phyloP scores from a whole-genome alignment of 2,797 vertebrate species.

The Peromyscus melanophrys region DNA sequence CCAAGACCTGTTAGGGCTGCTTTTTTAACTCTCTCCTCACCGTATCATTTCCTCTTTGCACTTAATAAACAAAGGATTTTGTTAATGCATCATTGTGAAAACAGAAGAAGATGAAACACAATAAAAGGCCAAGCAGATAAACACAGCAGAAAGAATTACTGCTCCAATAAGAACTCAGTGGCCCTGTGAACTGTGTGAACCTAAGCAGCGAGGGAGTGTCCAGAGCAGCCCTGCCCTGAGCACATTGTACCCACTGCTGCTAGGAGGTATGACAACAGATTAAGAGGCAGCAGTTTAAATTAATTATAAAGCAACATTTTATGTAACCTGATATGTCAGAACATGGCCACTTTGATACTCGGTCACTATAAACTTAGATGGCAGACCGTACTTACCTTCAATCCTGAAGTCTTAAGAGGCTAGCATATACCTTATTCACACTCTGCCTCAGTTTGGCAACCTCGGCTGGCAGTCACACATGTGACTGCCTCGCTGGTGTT shows the following conservation, averaged over 20 bases:
- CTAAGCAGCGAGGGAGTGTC: too few relatives aligned
- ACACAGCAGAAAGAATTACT: rapidly evolving
- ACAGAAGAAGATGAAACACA: not conserved
- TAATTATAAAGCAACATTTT: not conserved
- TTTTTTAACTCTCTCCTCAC: not conserved
- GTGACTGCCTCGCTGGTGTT: rapidly evolving
- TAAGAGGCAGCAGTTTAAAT: not conserved
- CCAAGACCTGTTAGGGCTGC: not conserved
- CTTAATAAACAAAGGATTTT: not conserved
- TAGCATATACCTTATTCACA: rapidly evolving
- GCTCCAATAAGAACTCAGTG: too few relatives aligned
- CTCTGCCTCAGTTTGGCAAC: rapidly evolving
- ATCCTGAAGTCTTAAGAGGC: rapidly evolving
- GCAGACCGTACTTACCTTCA: not conserved
- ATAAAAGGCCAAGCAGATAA: not conserved
- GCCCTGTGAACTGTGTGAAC: too few relatives aligned
- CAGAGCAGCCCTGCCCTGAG: too few relatives aligned
- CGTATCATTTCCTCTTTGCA: not conserved
- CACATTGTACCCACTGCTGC: not conserved
- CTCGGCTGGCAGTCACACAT: rapidly evolving
- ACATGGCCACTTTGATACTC: rapidly evolving
- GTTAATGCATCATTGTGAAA: not conserved
- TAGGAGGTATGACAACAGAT: not conserved
- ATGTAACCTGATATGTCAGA: not conserved
- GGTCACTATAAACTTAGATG: rapidly evolving